Conservation (phyloP, 2,888 invertebrate species). For the Notodonta dromedarius region DNA sequence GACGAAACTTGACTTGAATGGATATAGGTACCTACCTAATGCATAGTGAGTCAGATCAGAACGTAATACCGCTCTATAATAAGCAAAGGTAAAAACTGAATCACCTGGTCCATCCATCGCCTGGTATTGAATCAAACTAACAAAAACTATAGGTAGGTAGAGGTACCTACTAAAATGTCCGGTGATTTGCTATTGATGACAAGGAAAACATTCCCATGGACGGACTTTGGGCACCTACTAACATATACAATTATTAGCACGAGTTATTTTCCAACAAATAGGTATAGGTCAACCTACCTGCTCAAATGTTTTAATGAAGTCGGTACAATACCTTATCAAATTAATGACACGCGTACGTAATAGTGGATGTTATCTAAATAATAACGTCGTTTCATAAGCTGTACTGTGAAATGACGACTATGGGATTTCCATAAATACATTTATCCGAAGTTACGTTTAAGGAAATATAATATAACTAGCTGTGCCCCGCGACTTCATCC, state of each 20-base stretch:
- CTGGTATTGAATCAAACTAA: background rate
- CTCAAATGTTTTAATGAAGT: constrained; percentile 14
- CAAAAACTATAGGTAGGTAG: background rate
- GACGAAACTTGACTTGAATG: constrained; percentile 2
- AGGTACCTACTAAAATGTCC: background rate
- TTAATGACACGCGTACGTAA: constrained; percentile 12
- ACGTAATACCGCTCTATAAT: background rate
- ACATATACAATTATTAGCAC: background rate
- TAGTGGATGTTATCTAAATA: constrained; percentile 5
- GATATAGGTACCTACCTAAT: background rate
- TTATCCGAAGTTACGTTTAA: background rate
- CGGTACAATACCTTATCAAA: constrained; percentile 20
- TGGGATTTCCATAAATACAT: constrained; percentile 34
- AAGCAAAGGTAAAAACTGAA: background rate
- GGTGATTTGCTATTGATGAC: background rate
- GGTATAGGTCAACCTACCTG: constrained; percentile 9
- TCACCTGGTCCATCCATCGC: background rate
- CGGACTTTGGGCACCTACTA: background rate
- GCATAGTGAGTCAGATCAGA: constrained; percentile 3
- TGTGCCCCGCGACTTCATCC: no score
- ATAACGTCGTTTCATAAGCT: background rate
- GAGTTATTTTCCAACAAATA: constrained; percentile 20
- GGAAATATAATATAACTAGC: constrained; percentile 15
- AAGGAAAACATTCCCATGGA: constrained; percentile 17
- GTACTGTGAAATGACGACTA: constrained; percentile 29